Evolutionary conservation across 2,113 vertebrate genomes (phyloP), one percentile per base, ranked within the genome.

Genomic region (Cisticola juncidis): DNA sequence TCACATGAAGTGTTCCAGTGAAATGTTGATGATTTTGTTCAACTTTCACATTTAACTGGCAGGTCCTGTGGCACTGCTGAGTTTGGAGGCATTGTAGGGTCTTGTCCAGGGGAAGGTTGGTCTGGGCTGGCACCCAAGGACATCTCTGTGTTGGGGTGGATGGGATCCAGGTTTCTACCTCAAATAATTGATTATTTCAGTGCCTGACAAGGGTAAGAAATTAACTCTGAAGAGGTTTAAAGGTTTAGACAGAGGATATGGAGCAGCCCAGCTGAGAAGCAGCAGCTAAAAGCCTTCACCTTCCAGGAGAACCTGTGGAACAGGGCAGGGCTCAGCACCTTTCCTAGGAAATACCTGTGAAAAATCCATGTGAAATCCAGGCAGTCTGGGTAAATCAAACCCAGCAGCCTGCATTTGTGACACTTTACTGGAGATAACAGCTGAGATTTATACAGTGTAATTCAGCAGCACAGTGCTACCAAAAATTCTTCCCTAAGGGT

Each of bases 401-500:
- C 53, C 77, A 76, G 81, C 53, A 81, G 69, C 42, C 40, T 60
- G 28, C 26, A 36, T 57, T 50, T 88, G 28, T 35, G 84, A 57
- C 89, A 56, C 86, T 72, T 92, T 40, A 40, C 83, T 91, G 86
- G 47, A 96, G 78, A 93, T 87, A 91, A 82, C 80, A 61, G 45
- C 57, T 44, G 60, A 95, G 90, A 95, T 94, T 94, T 93, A 92
- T 80, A 76, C 90, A 93, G 79, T 0, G 0, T 42, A 88, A 87
- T 69, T 94, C 89, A 92, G 45, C 56, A 69, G 54, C 66, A 85
- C 9, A 25, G 18, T 47, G 58, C 51, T 82, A 82, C 76, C 56
- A 89, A 73, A 95, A 92, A 62, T 66, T 54, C 50, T 76, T 66
- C 94, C 89, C 87, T 82, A 29, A 87, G 78, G 87, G 36, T 38